A percentile compares a stretch with the other conserved stretches of the same genome.
phyloP scores from a whole-genome alignment of 2,888 invertebrate genomes.

The Drosophila atripex region DNA sequence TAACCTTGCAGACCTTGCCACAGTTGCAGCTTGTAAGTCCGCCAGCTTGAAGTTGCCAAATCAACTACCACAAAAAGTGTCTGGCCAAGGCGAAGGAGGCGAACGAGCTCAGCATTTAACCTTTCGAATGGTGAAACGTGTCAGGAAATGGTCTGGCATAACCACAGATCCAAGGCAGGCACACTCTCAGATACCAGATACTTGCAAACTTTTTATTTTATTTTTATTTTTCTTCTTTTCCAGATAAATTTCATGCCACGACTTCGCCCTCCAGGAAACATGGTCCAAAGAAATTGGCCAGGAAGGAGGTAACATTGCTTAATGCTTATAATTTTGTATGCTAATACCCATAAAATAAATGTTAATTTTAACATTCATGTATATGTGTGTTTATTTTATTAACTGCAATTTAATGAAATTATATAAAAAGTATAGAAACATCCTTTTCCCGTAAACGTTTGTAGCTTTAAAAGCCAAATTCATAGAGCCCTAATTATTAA shows the following conservation, averaged over 20 bases:
- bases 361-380: slow-evolving; percentile 8
- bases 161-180: slow-evolving; percentile 39
- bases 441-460: not conserved
- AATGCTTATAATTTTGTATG: slow-evolving; percentile 23
- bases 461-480: slow-evolving; percentile 9
- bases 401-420: not conserved
- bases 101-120: slow-evolving; percentile 60
- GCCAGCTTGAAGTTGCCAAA: slow-evolving; percentile 23
- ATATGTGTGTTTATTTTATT: not conserved
- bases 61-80: slow-evolving; percentile 24
- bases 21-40: slow-evolving; percentile 63
- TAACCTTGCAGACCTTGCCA: slow-evolving; percentile 80
- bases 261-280: slow-evolving; percentile 38
- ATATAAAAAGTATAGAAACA: not conserved
- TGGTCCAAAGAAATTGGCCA: slow-evolving; percentile 18
- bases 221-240: slow-evolving; percentile 5
- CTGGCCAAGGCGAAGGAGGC: slow-evolving; percentile 74
- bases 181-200: slow-evolving; percentile 19
- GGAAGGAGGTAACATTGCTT: slow-evolving; percentile 16
- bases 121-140: slow-evolving; percentile 62
- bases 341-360: slow-evolving; percentile 27
- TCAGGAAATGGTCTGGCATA: slow-evolving; percentile 65
- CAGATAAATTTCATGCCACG: slow-evolving; percentile 29
- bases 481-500: slow-evolving; percentile 1
- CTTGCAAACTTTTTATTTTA: slow-evolving; percentile 8